These are phyloP conservation scores for Thalassoma bifasciatum DNA, from an alignment of 2,113 vertebrate genomes.

Conservation along the genomic window DNA sequence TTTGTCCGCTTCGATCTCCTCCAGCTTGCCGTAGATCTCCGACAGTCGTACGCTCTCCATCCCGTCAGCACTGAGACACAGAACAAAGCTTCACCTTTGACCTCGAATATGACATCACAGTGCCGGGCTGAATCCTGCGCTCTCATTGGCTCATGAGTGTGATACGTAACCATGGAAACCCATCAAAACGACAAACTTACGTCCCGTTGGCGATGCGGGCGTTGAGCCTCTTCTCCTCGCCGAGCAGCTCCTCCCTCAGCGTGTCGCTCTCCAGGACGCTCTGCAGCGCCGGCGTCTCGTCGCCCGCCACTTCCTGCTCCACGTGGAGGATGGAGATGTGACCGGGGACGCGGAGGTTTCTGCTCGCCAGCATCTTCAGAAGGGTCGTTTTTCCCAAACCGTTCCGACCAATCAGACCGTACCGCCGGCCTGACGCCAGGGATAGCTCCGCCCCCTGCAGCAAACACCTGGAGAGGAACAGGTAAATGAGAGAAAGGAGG, in stretches of 20 bases:
- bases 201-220: conserved; percentile 87
- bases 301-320: conserved; percentile 97
- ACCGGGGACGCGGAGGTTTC: conserved; percentile 89
- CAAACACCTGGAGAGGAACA: conserved; percentile 83
- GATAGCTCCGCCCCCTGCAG: conserved; percentile 93
- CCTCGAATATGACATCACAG: too few species aligned
- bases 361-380: conserved; percentile 95
- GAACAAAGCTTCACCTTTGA: not conserved
- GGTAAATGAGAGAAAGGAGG: not conserved
- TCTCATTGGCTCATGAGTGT: too few species aligned
- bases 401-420: conserved; percentile 94
- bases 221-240: conserved; percentile 87
- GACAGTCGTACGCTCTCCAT: conserved; percentile 89
- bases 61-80: conserved; percentile 85
- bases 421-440: conserved; percentile 90
- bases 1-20: conserved; percentile 98
- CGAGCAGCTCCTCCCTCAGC: conserved; percentile 87
- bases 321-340: conserved; percentile 98
- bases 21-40: conserved; percentile 92
- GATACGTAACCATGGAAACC: too few species aligned
- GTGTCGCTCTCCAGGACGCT: conserved; percentile 95
- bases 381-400: conserved; percentile 96
- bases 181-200: conserved; percentile 85
- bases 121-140: too few species aligned
- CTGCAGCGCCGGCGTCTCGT: conserved; percentile 90